Evolutionary conservation across 2,888 invertebrate genomes (phyloP), one percentile per base, ranked within the genome.

Genomic region (Luperina nickerlii): DNA sequence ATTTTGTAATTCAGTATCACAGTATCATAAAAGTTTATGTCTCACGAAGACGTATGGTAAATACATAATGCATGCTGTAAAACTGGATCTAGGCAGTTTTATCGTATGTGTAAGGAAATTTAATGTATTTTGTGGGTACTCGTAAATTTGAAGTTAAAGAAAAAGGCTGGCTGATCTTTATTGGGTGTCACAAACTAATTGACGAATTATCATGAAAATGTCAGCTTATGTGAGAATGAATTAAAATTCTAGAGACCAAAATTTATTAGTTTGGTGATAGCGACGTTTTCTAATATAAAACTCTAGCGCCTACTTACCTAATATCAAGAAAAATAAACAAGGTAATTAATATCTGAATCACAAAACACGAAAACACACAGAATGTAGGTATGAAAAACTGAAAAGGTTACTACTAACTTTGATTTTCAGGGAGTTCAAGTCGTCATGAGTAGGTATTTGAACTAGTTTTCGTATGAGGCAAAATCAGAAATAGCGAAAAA

Each of bases 1-100:
- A 87, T 85, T 87, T 82, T 86, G 72, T 79, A 86, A 86, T 78
- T 85, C 86, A 79, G 71, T 69, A 76, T 71, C 74, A 76, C 60
- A 76, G 73, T 76, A 68, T 57, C 74, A 68, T 82, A 86, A 74
- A 83, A 75, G 45, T 80, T 83, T 75, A 84, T 84, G 13, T 27
- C 84, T 80, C 77, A 86, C 63, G 80, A 57, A 66, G 73, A 79
- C 75, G 57, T 68, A 76, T 51, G 76, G 48, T 74, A 42, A 69
- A 76, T 79, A 79, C 74, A 85, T 79, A 73, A 87, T 76, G 76
- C 79, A 83, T 81, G 75, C 67, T 82, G 76, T 83, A 79, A 85
- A 87, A 83, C 83, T 87, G 69, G 76, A 81, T 76, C 72, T 81
- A 77, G 63, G 69, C 57, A 66, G 73, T 80, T 78, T 54, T 75